Base-by-base conservation (phyloP, 2,888 invertebrate species). In the Apotomis betuletana region DNA sequence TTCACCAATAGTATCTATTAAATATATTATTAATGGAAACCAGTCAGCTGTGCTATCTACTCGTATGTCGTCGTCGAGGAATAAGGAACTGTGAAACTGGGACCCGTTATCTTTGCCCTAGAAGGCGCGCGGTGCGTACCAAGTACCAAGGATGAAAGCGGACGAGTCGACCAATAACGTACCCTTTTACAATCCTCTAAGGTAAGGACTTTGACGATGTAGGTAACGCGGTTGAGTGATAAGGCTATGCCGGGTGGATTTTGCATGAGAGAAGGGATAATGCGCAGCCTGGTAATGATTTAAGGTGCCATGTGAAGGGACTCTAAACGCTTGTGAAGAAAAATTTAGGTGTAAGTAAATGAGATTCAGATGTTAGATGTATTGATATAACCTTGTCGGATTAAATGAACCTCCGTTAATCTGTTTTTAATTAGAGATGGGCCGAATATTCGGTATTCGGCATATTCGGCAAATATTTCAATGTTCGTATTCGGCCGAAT, bases 21-120 rank as follows among this genome's bases (percentile, higher is more conserved):
- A 64, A 57, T 65, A 15, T 55, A 57, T 65, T 65, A 65, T 65
- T 65, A 65, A 65, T 57, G 65, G 55, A 46, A 44, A n/a, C 46
- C 27, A 65, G 65, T 46, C 46, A 46, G 65, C 65, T 46, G 44
- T 44, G 12, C 57, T 46, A 57, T 57, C 65, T 13, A 65, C 54
- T 15, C 55, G 55, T 36, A 55, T 57, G 55, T 65, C 57, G 57
- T 65, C 65, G 64, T 15, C 49, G 13, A 13, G 44, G 55, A 57
- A 57, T 65, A 57, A 65, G 65, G 55, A 55, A 65, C 65, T 57
- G n/a, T 55, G 55, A 46, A 65, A 65, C 65, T 57, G 46, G 65
- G 44, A 57, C 65, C 44, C 65, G 65, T 65, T 65, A 65, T 65
- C 65, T 65, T 62, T 54, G n/a, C 65, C 65, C 9, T 65, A 65